Evolutionary conservation across 2,797 vertebrate genomes (phyloP).

Genomic region (Melanotaenia nigrans): DNA sequence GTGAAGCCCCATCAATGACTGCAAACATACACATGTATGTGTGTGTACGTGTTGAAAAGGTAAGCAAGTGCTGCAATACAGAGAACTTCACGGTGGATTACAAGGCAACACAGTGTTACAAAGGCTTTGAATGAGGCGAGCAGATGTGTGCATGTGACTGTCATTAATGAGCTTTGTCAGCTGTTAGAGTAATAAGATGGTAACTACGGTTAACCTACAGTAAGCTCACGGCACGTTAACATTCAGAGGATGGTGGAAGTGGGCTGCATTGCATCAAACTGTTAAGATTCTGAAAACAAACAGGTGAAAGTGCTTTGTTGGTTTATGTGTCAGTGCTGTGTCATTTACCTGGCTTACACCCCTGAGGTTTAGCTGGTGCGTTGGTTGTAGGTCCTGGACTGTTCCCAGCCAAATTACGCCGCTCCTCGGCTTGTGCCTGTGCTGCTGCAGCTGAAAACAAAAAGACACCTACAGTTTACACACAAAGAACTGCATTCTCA

Average conservation of each 20-base stretch:
- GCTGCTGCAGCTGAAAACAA: constrained; percentile 88
- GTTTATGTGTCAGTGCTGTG: constrained; percentile 41
- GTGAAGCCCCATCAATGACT: constrained; percentile 90
- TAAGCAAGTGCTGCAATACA: constrained; percentile 14
- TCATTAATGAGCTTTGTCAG: constrained; percentile 68
- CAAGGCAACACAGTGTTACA: constrained; percentile 11
- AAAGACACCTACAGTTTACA: constrained; percentile 30
- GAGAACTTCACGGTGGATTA: constrained; percentile 34
- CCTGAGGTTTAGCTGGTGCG: constrained; percentile 79
- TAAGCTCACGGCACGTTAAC: constrained; percentile 32
- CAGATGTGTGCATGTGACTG: constrained; percentile 60
- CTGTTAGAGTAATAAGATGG: constrained; percentile 65
- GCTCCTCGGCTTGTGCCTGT: constrained; percentile 92
- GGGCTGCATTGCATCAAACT: constrained; percentile 53
- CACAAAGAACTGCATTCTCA: constrained; percentile 1
- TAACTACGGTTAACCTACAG: constrained; percentile 51
- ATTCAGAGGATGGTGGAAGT: constrained; percentile 44
- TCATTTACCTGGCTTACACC: constrained; percentile 88
- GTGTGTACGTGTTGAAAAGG: constrained; percentile 17
- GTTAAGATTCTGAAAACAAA: constrained; percentile 41
- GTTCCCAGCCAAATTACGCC: constrained; percentile 84
- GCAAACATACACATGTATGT: constrained; percentile 42
- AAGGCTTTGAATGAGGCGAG: constrained; percentile 53
- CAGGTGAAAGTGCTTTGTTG: constrained; percentile 10
- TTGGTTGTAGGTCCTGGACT: constrained; percentile 75